Percentiles rank a stretch among this genome's conserved stretches.
Evolutionary conservation across 2,888 invertebrate genomes (phyloP).

Genomic region (Microdon myrmicae): DNA sequence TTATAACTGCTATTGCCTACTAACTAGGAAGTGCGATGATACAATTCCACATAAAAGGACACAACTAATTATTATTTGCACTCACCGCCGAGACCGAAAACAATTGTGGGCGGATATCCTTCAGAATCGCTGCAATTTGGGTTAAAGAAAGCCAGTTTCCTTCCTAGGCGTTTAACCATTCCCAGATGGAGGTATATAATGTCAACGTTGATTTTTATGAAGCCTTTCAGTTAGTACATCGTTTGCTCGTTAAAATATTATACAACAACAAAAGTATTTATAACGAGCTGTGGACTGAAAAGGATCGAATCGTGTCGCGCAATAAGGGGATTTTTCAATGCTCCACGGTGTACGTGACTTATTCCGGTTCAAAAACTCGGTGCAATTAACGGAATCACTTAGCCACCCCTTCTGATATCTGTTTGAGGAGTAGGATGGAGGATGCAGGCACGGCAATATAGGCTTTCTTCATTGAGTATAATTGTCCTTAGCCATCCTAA

Average conservation of each 20-base stretch:
- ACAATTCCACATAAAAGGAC: conserved; percentile 12
- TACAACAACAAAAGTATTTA: conserved; percentile 15
- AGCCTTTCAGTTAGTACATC: conserved; percentile 32
- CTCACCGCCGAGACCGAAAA: conserved; percentile 20
- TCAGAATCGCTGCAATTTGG: conserved; percentile 6
- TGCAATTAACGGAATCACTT: conserved; percentile 41
- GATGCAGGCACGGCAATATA: too few relatives aligned
- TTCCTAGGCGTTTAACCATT: background rate
- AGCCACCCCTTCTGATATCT: conserved; percentile 17
- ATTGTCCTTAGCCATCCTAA: conserved; percentile 36
- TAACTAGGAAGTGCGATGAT: too few relatives aligned
- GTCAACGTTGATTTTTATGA: conserved; percentile 16
- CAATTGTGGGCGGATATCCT: conserved; percentile 6
- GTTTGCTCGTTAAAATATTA: conserved; percentile 29
- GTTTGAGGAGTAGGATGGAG: too few relatives aligned
- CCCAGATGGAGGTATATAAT: too few relatives aligned
- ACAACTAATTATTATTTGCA: conserved; percentile 45
- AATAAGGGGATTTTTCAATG: conserved; percentile 8
- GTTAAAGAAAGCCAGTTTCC: background rate
- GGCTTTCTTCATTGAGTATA: conserved; percentile 18
- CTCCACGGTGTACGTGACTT: conserved; percentile 35
- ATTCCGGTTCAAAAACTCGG: conserved; percentile 33
- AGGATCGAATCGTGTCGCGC: too few relatives aligned
- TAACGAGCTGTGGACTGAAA: too few relatives aligned
- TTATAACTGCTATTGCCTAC: too few relatives aligned